Percentiles rank a stretch among this genome's conserved stretches.
Conservation (phyloP, 2,888 invertebrate species). For the Phorcus lineatus region DNA sequence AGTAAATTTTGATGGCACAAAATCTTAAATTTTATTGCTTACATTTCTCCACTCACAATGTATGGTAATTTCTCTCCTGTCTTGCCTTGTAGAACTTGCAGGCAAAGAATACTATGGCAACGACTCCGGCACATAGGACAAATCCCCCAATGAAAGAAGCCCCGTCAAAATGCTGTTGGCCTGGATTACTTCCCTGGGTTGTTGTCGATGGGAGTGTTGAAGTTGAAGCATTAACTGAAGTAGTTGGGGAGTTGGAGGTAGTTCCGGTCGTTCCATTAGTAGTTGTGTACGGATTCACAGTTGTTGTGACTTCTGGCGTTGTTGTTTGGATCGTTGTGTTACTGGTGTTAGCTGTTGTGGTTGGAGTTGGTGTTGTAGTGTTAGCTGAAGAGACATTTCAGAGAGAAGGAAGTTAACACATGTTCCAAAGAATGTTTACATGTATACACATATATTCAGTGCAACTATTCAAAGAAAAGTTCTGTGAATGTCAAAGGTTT, state of each 20-base stretch:
- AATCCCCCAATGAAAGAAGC: conserved; percentile 84
- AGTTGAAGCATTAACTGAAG: neutral
- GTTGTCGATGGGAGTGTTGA: neutral
- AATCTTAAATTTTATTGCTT: too few species aligned
- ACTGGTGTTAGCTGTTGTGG: neutral
- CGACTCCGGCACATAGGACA: conserved; percentile 85
- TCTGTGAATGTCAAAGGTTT: too few species aligned
- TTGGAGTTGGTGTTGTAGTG: neutral
- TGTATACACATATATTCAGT: too few species aligned
- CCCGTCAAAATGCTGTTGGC: conserved; percentile 68
- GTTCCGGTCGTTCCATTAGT: neutral
- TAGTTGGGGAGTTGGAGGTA: conserved; percentile 8
- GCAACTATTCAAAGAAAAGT: too few species aligned
- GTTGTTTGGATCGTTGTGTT: neutral
- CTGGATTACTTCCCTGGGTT: neutral
- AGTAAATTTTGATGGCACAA: too few species aligned
- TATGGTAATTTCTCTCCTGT: conserved; percentile 90
- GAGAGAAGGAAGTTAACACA: too few species aligned
- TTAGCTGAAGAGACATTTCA: too few species aligned
- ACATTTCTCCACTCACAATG: conserved; percentile 80
- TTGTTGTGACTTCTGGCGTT: neutral
- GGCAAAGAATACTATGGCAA: conserved; percentile 88
- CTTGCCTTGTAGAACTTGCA: conserved; percentile 92
- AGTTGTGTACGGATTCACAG: too few species aligned
- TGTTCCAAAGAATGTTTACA: too few species aligned